Percentiles rank a stretch among this genome's conserved stretches.
Conservation (phyloP, 2,888 invertebrate genomes). For the Temnothorax rugatulus region DNA sequence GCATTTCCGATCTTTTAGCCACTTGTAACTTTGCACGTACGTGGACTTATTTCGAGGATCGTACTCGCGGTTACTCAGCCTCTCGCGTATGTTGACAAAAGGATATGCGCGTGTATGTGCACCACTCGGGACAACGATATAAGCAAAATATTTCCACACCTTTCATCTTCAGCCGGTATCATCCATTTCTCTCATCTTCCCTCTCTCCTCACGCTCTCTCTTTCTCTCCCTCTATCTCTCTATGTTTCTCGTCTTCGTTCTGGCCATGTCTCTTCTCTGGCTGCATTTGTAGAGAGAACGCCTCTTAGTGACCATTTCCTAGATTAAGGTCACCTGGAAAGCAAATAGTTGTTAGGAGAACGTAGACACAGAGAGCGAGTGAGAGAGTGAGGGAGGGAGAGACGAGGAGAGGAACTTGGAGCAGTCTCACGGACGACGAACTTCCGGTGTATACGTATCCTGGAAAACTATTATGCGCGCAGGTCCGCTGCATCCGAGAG, state of each 20-base stretch:
- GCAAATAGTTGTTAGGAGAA: slow-evolving; percentile 75
- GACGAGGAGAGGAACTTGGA: slow-evolving; percentile 47
- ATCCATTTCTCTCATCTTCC: slow-evolving; percentile 12
- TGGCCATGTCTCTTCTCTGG: slow-evolving; percentile 30
- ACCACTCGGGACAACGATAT: slow-evolving; percentile 29
- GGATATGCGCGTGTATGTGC: slow-evolving; percentile 24
- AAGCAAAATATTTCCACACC: slow-evolving; percentile 50
- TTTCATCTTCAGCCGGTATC: slow-evolving; percentile 33
- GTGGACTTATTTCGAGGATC: slow-evolving; percentile 28
- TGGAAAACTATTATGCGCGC: slow-evolving; percentile 66
- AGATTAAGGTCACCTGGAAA: slow-evolving; percentile 76
- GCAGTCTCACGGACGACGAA: slow-evolving; percentile 54
- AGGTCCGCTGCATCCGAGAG: slow-evolving; percentile 56
- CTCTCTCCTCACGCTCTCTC: neutral
- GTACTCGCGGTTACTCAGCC: slow-evolving; percentile 24
- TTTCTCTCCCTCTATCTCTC: neutral
- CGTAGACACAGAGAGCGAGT: slow-evolving; percentile 27
- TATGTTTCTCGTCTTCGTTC: slow-evolving; percentile 37
- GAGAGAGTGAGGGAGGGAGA: slow-evolving; percentile 17
- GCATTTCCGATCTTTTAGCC: slow-evolving; percentile 36
- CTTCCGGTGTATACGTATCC: slow-evolving; percentile 64
- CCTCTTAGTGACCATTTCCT: slow-evolving; percentile 76
- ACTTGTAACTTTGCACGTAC: slow-evolving; percentile 20
- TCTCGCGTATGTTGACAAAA: slow-evolving; percentile 23
- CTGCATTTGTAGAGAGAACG: slow-evolving; percentile 57